Percentiles rank a stretch among this genome's conserved stretches.
phyloP scores from a whole-genome alignment of 2,888 invertebrate genomes.

The Idaea straminata region DNA sequence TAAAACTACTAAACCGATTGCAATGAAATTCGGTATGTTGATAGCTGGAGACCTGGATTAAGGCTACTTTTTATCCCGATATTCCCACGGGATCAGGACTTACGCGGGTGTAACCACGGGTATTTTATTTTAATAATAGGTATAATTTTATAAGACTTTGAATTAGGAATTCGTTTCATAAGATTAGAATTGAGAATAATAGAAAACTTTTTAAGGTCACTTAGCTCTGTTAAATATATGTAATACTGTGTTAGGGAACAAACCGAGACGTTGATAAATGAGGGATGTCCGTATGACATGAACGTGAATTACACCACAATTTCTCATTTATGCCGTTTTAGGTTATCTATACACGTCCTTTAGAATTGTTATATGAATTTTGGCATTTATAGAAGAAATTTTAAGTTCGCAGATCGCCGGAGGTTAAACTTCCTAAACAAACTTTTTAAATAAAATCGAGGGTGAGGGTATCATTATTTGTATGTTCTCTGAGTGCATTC shows the following conservation, averaged over 20 bases:
- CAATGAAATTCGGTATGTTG: too few relatives aligned
- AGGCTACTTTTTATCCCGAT: too few relatives aligned
- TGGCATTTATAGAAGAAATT: neutral
- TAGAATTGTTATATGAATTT: neutral
- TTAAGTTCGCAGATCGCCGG: neutral
- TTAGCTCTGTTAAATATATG: neutral
- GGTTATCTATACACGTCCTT: slow-evolving; percentile 15
- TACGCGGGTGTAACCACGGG: too few relatives aligned
- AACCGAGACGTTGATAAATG: slow-evolving; percentile 48
- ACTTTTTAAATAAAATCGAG: too few relatives aligned
- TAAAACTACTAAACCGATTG: too few relatives aligned
- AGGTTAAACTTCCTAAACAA: too few relatives aligned
- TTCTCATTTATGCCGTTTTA: slow-evolving; percentile 45
- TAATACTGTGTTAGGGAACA: neutral
- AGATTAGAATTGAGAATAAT: slow-evolving; percentile 26
- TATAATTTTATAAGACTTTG: too few relatives aligned
- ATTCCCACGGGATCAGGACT: too few relatives aligned
- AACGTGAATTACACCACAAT: slow-evolving; percentile 38
- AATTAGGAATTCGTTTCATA: slow-evolving; percentile 16
- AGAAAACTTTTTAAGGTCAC: neutral
- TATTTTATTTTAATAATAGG: too few relatives aligned
- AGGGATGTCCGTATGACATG: slow-evolving; percentile 34
- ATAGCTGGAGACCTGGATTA: too few relatives aligned
- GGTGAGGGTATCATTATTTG: too few relatives aligned
- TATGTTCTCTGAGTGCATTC: too few relatives aligned